Evolutionary conservation across 2,113 vertebrate genomes (phyloP), one percentile per base, ranked within the genome.

Genomic region (Campylomormyrus numenius): DNA sequence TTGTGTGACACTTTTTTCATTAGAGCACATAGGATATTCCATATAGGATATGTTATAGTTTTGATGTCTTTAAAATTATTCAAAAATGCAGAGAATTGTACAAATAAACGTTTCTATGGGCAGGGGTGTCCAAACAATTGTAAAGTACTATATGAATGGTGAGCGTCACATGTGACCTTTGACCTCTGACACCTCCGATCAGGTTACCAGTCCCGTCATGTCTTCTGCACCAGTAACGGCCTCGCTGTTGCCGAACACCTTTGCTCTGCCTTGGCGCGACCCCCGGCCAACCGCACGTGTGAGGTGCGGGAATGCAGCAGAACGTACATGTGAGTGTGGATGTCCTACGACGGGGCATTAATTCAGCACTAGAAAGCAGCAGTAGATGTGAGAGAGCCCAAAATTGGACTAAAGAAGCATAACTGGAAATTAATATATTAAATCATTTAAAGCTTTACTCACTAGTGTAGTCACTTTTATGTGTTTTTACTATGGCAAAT

Each of bases 171-270:
- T 39, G n/a, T 70, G 17, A 80, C 70, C 31, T 21, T 62, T 88
- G 52, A 62, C 87, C 48, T 21, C 17, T 46, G 35, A 15, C 35
- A 46, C n/a, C 27, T 10, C 70, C 24, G 19, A 91, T 31, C 77
- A 99, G 98, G 98, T 89, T 97, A 96, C 93, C 98, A 99, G 88
- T 95, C 97, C 0, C 97, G 98, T 0, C 91, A 92, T 50, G 97
- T 98, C 58, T 98, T 98, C 95, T 99, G 98, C 90, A 97, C 96
- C 91, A 94, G 96, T 0, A 97, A 98, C 93, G 97, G 95, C 3
- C 97, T 99, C 93, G 95, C 95, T 84, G 98, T 97, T 83, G 96
- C 97, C 0, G 97, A 98, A 90, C 95, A 96, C 50, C 94, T 98
- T 93, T 99, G 98, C 91, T 95, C 95, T 21, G 95, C 91, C 35